A percentile compares a stretch with the other conserved stretches of the same genome.
Conservation (phyloP, 2,888 invertebrate genomes). For the Melanargia galathea region DNA sequence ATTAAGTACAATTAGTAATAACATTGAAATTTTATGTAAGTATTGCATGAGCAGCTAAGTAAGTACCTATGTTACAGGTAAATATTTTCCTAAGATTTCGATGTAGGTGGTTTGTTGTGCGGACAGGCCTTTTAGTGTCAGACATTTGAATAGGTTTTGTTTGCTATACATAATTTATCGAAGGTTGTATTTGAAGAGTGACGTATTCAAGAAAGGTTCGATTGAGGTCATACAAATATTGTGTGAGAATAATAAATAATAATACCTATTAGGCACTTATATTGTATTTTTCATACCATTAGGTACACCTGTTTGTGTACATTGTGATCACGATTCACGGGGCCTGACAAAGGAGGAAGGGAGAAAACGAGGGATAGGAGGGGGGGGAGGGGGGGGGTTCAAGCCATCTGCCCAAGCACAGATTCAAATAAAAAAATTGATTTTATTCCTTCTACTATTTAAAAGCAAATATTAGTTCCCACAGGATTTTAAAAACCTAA, state of each 20-base stretch:
- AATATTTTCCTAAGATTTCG: not conserved
- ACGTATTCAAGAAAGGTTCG: not conserved
- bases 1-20: too few relatives aligned
- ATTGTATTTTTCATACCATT: not conserved
- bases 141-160: constrained; percentile 8
- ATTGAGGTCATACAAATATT: constrained; percentile 12
- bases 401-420: too few relatives aligned
- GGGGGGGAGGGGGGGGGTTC: too few relatives aligned
- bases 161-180: constrained; percentile 5
- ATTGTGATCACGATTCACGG: too few relatives aligned
- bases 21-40: too few relatives aligned
- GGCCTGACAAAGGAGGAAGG: too few relatives aligned
- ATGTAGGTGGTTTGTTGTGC: not conserved
- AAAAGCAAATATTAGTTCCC: too few relatives aligned
- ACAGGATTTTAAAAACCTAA: not conserved
- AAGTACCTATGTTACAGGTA: too few relatives aligned
- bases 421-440: too few relatives aligned
- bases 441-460: too few relatives aligned
- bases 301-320: constrained; percentile 2
- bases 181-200: constrained; percentile 7
- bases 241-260: constrained; percentile 16
- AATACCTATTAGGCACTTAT: not conserved
- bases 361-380: too few relatives aligned
- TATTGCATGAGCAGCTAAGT: too few relatives aligned
- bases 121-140: not conserved